These are phyloP conservation scores for Molossus molossus DNA, from an alignment of 2,797 vertebrate species.

Conservation along the genomic window DNA sequence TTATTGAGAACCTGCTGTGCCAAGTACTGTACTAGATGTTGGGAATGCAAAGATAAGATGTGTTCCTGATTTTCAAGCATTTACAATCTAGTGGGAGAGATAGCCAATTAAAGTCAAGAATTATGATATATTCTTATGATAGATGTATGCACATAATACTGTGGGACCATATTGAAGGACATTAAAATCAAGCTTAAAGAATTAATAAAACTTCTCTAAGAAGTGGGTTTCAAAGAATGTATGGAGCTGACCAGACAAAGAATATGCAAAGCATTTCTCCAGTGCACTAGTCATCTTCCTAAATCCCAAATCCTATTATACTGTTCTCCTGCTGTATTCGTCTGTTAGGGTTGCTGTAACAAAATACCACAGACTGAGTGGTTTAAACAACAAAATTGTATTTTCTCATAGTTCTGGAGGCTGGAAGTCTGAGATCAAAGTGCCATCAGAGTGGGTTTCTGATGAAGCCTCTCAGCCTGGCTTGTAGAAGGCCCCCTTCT, in stretches of 20 bases:
- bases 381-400: not conserved
- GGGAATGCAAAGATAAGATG: slow-evolving; percentile 33
- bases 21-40: not conserved
- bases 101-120: slow-evolving; percentile 4
- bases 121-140: slow-evolving; percentile 24
- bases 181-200: slow-evolving; percentile 60
- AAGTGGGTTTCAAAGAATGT: slow-evolving; percentile 21
- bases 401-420: not conserved
- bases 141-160: not conserved
- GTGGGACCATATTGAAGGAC: not conserved
- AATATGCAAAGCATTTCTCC: not conserved
- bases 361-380: not conserved
- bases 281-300: not conserved
- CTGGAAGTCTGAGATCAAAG: not conserved
- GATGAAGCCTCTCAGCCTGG: not conserved
- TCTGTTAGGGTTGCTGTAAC: not conserved
- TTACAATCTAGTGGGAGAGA: not conserved
- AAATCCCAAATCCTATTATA: not conserved
- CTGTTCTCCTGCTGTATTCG: not conserved
- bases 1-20: slow-evolving; percentile 32
- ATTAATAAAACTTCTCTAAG: slow-evolving; percentile 55
- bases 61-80: slow-evolving; percentile 12
- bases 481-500: not conserved
- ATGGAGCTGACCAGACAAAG: not conserved
- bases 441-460: not conserved